Evolutionary conservation across 2,888 invertebrate genomes (phyloP), one percentile per base, ranked within the genome.

Genomic region (Polydrusus tereticollis): DNA sequence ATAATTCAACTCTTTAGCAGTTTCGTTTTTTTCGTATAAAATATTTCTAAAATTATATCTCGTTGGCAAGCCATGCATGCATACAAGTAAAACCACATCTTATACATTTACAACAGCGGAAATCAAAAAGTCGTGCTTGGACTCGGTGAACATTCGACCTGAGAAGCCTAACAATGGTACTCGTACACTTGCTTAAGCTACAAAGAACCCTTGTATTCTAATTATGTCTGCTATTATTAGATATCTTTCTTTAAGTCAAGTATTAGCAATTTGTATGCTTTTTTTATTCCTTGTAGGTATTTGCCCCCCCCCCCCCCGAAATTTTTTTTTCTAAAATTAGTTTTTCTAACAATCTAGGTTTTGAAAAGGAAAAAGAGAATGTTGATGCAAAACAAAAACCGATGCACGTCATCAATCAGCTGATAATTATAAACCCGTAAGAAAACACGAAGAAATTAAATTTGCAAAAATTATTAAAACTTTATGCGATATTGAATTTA

Each of bases 81-180:
- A 45, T 43, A 45, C 14, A 60, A 60, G n/a, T 45, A 16, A 33
- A 47, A 16, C 33, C 47, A 16, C 47, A 23, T 2, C 36, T 36
- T 52, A 33, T 21, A 21, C 26, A 52, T 64, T 50, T 23, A 64
- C 14, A 45, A 73, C 75, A 74, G 65, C 75, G 76, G 76, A 74
- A 74, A 65, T 65, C 38, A 63, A 69, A 71, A 60, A 65, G 74
- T 71, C 69, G 72, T 77, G 77, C 65, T 66, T 67, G 45, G 77
- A 70, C 72, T 75, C 55, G 62, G 64, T 67, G 65, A 69, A 59
- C 33, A 45, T 57, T 29, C 55, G 68, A 68, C 68, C 68, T 52
- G 68, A 60, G 60, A 59, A 68, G 47, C 58, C 23, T 45, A 68
- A 68, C 50, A 68, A 68, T 58, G 58, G 68, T 68, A 52, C 60